phyloP scores from a whole-genome alignment of 2,113 vertebrate genomes.

The Lasiurus cinereus region DNA sequence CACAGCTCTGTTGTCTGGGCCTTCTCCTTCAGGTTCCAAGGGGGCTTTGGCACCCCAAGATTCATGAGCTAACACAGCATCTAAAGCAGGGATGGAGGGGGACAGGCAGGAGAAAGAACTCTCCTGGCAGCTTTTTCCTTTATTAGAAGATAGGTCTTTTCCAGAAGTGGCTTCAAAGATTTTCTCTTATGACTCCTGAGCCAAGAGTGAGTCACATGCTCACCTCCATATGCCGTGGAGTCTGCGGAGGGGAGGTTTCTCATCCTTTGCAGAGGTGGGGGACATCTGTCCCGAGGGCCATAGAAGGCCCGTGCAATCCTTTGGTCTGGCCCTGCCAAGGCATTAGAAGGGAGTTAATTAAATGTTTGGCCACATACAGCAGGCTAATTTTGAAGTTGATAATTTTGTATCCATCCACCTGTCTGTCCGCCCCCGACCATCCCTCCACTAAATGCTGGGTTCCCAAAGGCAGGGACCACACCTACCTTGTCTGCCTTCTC shows the following conservation, averaged over 20 bases:
- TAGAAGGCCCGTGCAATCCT: too few species aligned
- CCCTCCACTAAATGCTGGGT: not conserved
- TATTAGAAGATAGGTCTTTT: not conserved
- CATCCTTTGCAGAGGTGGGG: not conserved
- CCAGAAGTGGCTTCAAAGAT: not conserved
- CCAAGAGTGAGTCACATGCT: not conserved
- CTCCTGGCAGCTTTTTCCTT: not conserved
- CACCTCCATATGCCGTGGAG: not conserved
- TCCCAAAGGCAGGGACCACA: not conserved
- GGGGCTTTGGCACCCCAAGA: not conserved
- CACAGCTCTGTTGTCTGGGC: not conserved
- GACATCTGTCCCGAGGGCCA: too few species aligned
- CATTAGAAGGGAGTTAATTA: too few species aligned
- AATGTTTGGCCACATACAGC: too few species aligned
- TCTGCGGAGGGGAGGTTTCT: not conserved
- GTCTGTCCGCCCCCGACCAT: not conserved
- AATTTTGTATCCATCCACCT: too few species aligned
- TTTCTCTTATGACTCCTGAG: not conserved
- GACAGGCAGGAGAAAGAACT: not conserved
- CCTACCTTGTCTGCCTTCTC: not conserved
- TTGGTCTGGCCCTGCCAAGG: too few species aligned
- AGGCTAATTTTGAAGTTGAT: too few species aligned
- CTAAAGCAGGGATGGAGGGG: not conserved
- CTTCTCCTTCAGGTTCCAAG: not conserved
- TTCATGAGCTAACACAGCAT: not conserved